phyloP scores from a whole-genome alignment of 2,113 vertebrate genomes.

The Nymphicus hollandicus region DNA sequence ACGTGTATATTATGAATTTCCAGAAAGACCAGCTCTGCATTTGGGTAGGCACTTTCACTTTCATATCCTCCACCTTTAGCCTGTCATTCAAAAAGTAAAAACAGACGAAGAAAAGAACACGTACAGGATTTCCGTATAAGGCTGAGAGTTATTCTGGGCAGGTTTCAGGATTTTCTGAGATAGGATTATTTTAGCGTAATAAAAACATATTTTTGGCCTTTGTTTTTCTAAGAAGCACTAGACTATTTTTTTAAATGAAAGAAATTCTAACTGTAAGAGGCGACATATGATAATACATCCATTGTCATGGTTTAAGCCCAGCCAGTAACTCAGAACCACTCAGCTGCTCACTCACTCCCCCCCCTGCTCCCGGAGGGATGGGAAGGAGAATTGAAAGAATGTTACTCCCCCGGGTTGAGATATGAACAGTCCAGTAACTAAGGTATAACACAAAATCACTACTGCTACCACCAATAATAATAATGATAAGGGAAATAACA shows the following conservation, averaged over 20 bases:
- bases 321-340: background rate
- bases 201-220: background rate
- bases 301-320: background rate
- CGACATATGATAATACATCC: background rate
- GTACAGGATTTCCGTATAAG: background rate
- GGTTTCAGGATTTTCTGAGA: background rate
- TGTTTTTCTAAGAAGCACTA: background rate
- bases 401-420: background rate
- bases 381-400: background rate
- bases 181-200: background rate
- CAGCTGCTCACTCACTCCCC: background rate
- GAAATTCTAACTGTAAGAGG: background rate
- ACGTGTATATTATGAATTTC: constrained; percentile 98
- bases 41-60: constrained; percentile 89
- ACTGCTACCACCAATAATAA: background rate
- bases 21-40: constrained; percentile 89
- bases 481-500: background rate
- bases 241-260: background rate
- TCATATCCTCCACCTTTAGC: constrained; percentile 94
- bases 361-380: background rate
- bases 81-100: constrained; percentile 69
- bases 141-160: background rate
- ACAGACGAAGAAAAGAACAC: background rate
- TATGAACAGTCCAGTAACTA: background rate
- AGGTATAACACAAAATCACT: background rate